A percentile compares a stretch with the other conserved stretches of the same genome.
These are phyloP conservation scores for Myodes glareolus DNA, from an alignment of 2,113 vertebrate genomes.

Conservation along the genomic window DNA sequence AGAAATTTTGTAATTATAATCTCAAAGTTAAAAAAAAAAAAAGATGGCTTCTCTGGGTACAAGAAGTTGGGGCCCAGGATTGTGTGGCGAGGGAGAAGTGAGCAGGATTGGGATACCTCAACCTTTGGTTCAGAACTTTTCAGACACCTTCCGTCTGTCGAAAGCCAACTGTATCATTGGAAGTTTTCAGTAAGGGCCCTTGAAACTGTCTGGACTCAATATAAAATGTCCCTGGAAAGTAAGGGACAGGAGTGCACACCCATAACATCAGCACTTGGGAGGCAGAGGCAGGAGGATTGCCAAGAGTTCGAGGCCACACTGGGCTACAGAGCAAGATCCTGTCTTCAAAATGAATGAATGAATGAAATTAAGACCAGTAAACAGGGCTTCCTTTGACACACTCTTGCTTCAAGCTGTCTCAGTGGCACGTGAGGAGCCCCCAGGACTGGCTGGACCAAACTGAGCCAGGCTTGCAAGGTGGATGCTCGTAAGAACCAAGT, in stretches of 20 bases:
- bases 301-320: too few relatives aligned
- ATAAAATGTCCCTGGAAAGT: neutral
- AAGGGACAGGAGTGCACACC: neutral
- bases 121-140: conserved; percentile 22
- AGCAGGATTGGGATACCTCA: neutral
- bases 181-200: neutral
- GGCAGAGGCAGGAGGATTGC: neutral
- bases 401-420: neutral
- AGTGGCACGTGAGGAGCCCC: neutral
- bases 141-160: neutral
- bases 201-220: neutral
- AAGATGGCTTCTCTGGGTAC: neutral
- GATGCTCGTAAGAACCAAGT: neutral
- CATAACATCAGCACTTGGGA: neutral
- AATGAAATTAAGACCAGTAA: neutral
- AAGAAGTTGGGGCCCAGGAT: neutral
- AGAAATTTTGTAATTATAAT: neutral
- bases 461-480: neutral
- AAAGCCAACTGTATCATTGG: neutral
- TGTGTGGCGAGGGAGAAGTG: neutral
- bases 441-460: neutral
- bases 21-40: neutral
- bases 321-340: neutral
- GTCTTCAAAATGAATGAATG: neutral
- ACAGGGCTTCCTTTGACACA: neutral